Evolutionary conservation across 2,888 invertebrate genomes (phyloP).

Genomic region (Bhutanitis thaidina): DNA sequence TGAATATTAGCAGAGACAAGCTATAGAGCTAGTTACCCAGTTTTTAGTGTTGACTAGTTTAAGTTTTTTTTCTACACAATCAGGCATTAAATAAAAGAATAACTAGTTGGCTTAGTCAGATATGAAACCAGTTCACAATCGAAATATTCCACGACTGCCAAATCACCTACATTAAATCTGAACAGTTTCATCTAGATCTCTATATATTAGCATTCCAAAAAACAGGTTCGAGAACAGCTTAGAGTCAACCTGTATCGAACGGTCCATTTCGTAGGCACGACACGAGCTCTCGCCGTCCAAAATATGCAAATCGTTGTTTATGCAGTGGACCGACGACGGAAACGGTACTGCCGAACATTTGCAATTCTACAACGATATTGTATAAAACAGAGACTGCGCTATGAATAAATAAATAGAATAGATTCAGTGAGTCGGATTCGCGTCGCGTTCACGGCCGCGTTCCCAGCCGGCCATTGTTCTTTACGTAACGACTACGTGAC

Average conservation of each 20-base stretch:
- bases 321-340: conserved; percentile 51
- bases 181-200: neutral
- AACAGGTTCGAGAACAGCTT: conserved; percentile 22
- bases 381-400: conserved; percentile 55
- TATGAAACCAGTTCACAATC: neutral
- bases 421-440: conserved; percentile 40
- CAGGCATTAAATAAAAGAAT: too few species aligned
- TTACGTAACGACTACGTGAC: conserved; percentile 64
- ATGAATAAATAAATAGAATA: conserved; percentile 59
- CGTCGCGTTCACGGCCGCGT: conserved; percentile 66
- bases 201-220: neutral
- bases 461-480: conserved; percentile 71
- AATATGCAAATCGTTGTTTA: conserved; percentile 63
- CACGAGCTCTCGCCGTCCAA: conserved; percentile 37
- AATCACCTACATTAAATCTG: neutral
- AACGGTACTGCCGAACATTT: conserved; percentile 61
- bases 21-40: too few species aligned
- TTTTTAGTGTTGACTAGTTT: too few species aligned
- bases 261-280: conserved; percentile 35
- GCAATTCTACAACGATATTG: conserved; percentile 53
- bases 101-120: neutral
- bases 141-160: neutral
- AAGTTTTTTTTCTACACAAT: too few species aligned
- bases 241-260: neutral
- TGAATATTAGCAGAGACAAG: too few species aligned